Evolutionary conservation across 2,888 invertebrate genomes (phyloP).

Genomic region (Tineola bisselliella): DNA sequence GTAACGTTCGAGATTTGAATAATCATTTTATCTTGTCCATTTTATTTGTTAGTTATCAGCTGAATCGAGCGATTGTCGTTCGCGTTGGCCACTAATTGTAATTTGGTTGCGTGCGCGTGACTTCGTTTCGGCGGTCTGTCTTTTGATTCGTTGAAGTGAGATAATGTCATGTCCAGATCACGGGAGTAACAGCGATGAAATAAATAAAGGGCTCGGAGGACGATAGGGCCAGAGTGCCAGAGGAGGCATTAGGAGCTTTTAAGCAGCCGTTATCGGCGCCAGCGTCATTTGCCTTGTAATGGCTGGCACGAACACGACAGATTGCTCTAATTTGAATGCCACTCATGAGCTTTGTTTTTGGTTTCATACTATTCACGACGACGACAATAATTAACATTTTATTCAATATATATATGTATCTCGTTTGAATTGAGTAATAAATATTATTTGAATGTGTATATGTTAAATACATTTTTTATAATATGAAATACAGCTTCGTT

Average conservation of each 20-base stretch:
- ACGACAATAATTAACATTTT: background rate
- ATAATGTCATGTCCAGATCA: slow-evolving; percentile 16
- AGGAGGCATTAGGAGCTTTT: slow-evolving; percentile 47
- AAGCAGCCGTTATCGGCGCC: slow-evolving; percentile 30
- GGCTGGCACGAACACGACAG: slow-evolving; percentile 42
- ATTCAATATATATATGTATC: background rate
- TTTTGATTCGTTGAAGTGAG: slow-evolving; percentile 31
- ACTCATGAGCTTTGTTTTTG: background rate
- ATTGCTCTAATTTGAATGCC: slow-evolving; percentile 47
- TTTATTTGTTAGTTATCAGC: background rate
- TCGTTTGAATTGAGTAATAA: background rate
- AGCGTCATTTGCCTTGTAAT: slow-evolving; percentile 26
- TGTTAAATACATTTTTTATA: background rate
- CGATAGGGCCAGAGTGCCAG: background rate
- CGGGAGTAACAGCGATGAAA: slow-evolving; percentile 14
- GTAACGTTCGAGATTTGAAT: background rate
- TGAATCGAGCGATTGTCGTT: background rate
- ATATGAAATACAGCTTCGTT: background rate
- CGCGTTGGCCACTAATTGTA: slow-evolving; percentile 21
- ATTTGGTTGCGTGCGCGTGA: slow-evolving; percentile 39
- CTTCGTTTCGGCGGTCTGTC: slow-evolving; percentile 28
- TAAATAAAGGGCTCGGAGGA: slow-evolving; percentile 17
- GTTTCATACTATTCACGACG: background rate
- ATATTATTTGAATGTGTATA: background rate
- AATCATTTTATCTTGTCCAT: background rate